These are phyloP conservation scores for Garra rufa DNA, from an alignment of 2,113 vertebrate genomes.

Conservation along the genomic window DNA sequence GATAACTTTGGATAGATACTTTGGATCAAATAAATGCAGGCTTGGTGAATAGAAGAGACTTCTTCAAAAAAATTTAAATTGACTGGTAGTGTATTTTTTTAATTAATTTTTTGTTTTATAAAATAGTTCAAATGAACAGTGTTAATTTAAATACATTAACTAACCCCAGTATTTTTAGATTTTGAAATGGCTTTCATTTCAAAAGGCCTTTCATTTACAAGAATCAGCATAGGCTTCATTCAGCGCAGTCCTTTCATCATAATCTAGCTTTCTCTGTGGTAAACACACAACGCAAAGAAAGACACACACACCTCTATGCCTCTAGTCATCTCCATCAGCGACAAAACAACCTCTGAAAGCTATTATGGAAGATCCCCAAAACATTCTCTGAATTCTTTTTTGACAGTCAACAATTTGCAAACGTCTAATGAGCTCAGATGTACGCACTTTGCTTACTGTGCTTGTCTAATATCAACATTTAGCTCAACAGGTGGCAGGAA, in stretches of 20 bases:
- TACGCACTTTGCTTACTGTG: not conserved
- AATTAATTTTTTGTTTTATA: not conserved
- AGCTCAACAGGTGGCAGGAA: not conserved
- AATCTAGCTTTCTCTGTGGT: constrained; percentile 54
- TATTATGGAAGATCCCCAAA: constrained; percentile 58
- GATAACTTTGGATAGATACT: too few species aligned
- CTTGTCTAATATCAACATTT: not conserved
- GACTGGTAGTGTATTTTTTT: too few species aligned
- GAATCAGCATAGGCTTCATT: constrained; percentile 57
- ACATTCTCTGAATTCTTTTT: constrained; percentile 54
- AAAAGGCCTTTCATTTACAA: constrained; percentile 49
- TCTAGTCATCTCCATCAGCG: constrained; percentile 31
- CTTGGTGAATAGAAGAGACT: too few species aligned
- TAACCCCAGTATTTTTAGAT: not conserved
- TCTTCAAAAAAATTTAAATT: too few species aligned
- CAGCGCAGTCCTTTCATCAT: constrained; percentile 54
- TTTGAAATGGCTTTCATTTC: constrained; percentile 1
- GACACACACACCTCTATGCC: constrained; percentile 32
- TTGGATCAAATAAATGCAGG: too few species aligned
- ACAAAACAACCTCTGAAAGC: constrained; percentile 46
- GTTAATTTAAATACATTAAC: not conserved
- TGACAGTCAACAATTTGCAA: constrained; percentile 55
- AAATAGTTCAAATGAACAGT: not conserved
- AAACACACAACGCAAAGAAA: constrained; percentile 8
- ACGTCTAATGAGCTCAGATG: constrained; percentile 33